phyloP scores from a whole-genome alignment of 2,888 invertebrate genomes.

The Dynastes tityus region DNA sequence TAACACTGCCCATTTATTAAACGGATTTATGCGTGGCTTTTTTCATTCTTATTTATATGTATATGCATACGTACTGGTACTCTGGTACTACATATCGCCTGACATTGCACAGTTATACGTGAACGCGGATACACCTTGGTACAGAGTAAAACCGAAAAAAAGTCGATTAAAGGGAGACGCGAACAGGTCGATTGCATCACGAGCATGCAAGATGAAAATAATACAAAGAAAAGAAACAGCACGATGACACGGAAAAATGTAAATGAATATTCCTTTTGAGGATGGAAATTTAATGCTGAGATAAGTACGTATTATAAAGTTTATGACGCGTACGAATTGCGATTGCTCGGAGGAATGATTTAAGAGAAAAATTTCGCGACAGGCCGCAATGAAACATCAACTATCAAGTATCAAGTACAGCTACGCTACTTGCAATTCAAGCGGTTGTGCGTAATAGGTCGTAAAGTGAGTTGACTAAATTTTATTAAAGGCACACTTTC shows the following conservation, averaged over 20 bases:
- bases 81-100: background rate
- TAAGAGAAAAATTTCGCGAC: slow-evolving; percentile 9
- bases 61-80: background rate
- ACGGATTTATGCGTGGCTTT: slow-evolving; percentile 20
- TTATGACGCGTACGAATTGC: background rate
- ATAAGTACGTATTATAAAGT: slow-evolving; percentile 22
- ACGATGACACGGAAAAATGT: slow-evolving; percentile 24
- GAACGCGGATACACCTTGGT: slow-evolving; percentile 13
- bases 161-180: background rate
- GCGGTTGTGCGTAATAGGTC: background rate
- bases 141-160: background rate
- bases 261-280: slow-evolving; percentile 37
- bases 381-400: slow-evolving; percentile 13
- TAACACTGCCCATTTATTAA: slow-evolving; percentile 42
- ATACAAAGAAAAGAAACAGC: slow-evolving; percentile 10
- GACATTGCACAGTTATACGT: slow-evolving; percentile 23
- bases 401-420: slow-evolving; percentile 27
- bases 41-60: slow-evolving; percentile 9
- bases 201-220: background rate
- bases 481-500: background rate
- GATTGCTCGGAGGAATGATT: slow-evolving; percentile 19
- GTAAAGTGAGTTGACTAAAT: background rate
- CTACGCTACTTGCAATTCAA: background rate
- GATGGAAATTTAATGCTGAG: slow-evolving; percentile 22
- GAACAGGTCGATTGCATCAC: slow-evolving; percentile 1